Evolutionary conservation across 1,140 invertebrate genomes (phyloP).

Genomic region (Physella acuta): DNA sequence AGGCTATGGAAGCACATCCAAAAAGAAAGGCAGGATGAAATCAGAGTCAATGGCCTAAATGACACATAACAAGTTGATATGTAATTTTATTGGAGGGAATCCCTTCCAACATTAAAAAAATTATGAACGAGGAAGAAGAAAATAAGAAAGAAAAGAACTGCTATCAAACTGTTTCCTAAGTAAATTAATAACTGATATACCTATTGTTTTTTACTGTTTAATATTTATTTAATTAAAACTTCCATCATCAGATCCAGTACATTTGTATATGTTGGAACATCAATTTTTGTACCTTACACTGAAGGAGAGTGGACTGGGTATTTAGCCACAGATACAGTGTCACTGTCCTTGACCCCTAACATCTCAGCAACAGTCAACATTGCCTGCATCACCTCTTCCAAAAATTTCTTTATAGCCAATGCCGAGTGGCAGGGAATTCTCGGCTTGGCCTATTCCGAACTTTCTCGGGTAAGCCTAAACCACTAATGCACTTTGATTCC

Average conservation of each 20-base stretch:
- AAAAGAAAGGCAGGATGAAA: too few species aligned
- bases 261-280: constrained; percentile 34
- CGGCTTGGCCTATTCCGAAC: constrained; percentile 59
- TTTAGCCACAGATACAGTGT: constrained; percentile 54
- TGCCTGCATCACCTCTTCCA: constrained; percentile 57
- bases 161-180: background rate
- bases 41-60: too few species aligned
- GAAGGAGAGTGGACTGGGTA: constrained; percentile 60
- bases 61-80: background rate
- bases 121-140: too few species aligned
- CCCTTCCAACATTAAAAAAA: too few species aligned
- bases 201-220: background rate
- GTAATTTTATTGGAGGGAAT: background rate
- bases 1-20: too few species aligned
- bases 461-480: constrained; percentile 56
- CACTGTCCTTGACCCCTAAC: constrained; percentile 41
- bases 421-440: constrained; percentile 63
- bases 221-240: background rate
- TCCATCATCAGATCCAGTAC: constrained; percentile 46
- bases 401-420: constrained; percentile 59
- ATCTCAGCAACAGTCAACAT: constrained; percentile 48
- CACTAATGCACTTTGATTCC: too few species aligned
- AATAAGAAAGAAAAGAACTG: background rate
- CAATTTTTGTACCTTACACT: constrained; percentile 54
- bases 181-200: background rate